phyloP scores from a whole-genome alignment of 1,140 invertebrate species.

The Aleiodes sp. region DNA sequence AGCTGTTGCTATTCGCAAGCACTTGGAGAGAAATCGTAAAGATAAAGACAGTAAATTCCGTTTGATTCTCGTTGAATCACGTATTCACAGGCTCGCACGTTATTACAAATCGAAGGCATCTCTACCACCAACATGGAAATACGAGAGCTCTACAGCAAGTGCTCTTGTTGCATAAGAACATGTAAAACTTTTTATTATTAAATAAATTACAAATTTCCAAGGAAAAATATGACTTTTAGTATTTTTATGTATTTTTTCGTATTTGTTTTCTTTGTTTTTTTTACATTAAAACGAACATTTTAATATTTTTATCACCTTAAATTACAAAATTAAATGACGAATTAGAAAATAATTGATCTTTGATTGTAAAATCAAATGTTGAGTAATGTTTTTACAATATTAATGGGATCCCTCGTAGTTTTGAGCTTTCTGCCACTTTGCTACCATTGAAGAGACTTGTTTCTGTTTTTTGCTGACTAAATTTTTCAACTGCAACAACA shows the following conservation, averaged over 20 bases:
- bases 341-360: not conserved
- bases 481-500: conserved; percentile 67
- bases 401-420: conserved; percentile 60
- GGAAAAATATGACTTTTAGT: too few species aligned
- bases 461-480: conserved; percentile 77
- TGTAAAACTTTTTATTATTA: conserved; percentile 11
- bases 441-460: conserved; percentile 75
- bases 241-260: not conserved
- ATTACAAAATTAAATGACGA: not conserved
- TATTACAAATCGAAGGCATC: conserved; percentile 98
- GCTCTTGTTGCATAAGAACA: conserved; percentile 93
- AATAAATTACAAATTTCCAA: too few species aligned
- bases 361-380: not conserved
- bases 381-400: not conserved
- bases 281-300: not conserved
- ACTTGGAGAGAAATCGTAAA: conserved; percentile 96
- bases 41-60: conserved; percentile 99
- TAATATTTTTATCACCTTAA: not conserved
- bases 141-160: conserved; percentile 97
- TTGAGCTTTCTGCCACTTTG: conserved; percentile 79
- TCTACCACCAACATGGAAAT: conserved; percentile 98
- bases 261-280: not conserved
- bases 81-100: conserved; percentile 96
- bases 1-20: conserved; percentile 98
- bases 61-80: conserved; percentile 97